These are phyloP conservation scores for Mormyrus iriodes DNA, from an alignment of 2,113 vertebrate species.

Conservation along the genomic window DNA sequence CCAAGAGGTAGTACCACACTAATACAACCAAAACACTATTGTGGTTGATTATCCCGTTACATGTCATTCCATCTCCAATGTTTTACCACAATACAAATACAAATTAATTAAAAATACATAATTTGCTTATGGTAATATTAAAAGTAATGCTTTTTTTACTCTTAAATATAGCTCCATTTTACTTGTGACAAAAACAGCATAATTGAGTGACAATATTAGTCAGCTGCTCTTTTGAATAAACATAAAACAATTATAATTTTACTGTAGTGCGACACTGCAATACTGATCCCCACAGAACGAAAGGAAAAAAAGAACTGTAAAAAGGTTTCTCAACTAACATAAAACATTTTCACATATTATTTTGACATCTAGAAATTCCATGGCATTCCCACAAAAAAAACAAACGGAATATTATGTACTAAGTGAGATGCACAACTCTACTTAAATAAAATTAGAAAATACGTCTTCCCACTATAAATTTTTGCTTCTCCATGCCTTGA, in stretches of 20 bases:
- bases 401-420: neutral
- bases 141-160: neutral
- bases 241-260: conserved; percentile 20
- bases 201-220: neutral
- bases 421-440: conserved; percentile 1
- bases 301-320: neutral
- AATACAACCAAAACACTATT: conserved; percentile 5
- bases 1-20: conserved; percentile 21
- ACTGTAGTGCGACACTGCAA: conserved; percentile 41
- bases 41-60: conserved; percentile 14
- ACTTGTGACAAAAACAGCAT: conserved; percentile 35
- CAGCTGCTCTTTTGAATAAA: conserved; percentile 2
- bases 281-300: conserved; percentile 19
- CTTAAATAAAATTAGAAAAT: neutral
- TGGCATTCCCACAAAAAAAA: neutral
- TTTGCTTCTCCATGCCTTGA: neutral
- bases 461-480: neutral
- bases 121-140: neutral
- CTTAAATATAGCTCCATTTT: conserved; percentile 33
- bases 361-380: neutral
- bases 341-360: neutral
- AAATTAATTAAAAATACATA: conserved; percentile 5
- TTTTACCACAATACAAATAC: neutral
- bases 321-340: neutral
- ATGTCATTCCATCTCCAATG: neutral